Evolutionary conservation across 2,113 vertebrate species (phyloP), one percentile per base, ranked within the genome.

Genomic region (Pyrgilauda ruficollis): DNA sequence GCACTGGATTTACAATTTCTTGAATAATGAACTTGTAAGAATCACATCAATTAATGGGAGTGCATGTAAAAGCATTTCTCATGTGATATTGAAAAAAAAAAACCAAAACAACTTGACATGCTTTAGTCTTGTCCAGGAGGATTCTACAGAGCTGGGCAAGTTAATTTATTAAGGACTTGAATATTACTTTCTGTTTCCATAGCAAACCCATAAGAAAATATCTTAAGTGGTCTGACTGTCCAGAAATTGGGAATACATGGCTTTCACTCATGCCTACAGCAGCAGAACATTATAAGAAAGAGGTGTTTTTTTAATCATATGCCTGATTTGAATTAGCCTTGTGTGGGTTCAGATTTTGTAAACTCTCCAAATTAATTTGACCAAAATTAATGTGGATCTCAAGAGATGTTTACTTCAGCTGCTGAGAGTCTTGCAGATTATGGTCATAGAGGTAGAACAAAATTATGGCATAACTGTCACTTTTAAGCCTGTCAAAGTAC

Each of bases 21-120:
- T 43, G 7, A 72, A 33, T 64, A 69, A 30, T 30, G 12, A 20
- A n/a, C 47, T 79, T 76, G 13, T 35, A 59, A 67, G 47, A 61
- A 41, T 82, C 3, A 2, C 14, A 55, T 63, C 47, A 59, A 3
- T 75, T 67, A 72, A 41, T 19, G 52, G 33, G 14, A 31, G 8
- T 16, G 9, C 3, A 0, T 74, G 10, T 61, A 52, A 39, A 90
- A 75, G 23, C 47, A 46, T 41, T 88, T 90, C n/a, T 62, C 10
- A 4, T 35, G 21, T 72, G 20, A 14, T 70, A 11, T 27, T 64
- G 17, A 2, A 37, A 30, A 39, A 76, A 47, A 31, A 30, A 43
- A 6, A 15, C 0, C 15, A 50, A 24, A 63, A 14, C 20, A 24
- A 30, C 30, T 47, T 1, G 0, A 9, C 22, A 22, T 2, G 7